Evolutionary conservation across 2,888 invertebrate genomes (phyloP), one percentile per base, ranked within the genome.

Genomic region (Sarcophaga rosellei): DNA sequence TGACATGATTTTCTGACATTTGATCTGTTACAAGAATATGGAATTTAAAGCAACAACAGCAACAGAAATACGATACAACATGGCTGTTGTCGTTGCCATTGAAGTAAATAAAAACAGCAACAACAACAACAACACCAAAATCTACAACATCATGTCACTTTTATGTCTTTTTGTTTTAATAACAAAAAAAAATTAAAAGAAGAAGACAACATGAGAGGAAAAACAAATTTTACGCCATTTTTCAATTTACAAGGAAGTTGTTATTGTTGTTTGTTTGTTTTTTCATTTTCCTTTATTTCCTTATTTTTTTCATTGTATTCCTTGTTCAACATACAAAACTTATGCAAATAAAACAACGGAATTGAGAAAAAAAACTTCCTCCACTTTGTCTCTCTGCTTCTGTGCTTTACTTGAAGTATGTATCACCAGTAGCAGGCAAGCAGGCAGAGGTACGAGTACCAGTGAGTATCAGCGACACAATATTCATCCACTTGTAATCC

Each of bases 211-310:
- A 47, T 15, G 17, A 75, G 68, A 78, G 74, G 35, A 83, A 83
- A 72, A 73, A 70, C 76, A 72, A 84, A 80, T 84, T 87, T 84
- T 79, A 86, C 87, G 86, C 86, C 87, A 87, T 88, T 88, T 88
- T 88, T 88, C 88, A 87, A 88, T 88, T 88, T 87, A 84, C 81
- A 79, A 87, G 87, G 83, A 88, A 88, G 85, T 87, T 82, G 69
- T 76, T 74, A 72, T 82, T 53, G 5, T 83, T 53, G 15, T 82
- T 86, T 70, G 83, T 77, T 85, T n/a, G 77, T 74, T 73, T 17
- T 23, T 74, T 59, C 44, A 74, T 74, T 86, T 81, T 53, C 72
- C 45, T 61, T 15, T 73, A 66, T 45, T 69, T 76, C 47, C 44
- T 69, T 68, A 73, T 75, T 25, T 65, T 72, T 53, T 44, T 75